phyloP scores from a whole-genome alignment of 2,888 invertebrate genomes.

The Acrobasis repandana region DNA sequence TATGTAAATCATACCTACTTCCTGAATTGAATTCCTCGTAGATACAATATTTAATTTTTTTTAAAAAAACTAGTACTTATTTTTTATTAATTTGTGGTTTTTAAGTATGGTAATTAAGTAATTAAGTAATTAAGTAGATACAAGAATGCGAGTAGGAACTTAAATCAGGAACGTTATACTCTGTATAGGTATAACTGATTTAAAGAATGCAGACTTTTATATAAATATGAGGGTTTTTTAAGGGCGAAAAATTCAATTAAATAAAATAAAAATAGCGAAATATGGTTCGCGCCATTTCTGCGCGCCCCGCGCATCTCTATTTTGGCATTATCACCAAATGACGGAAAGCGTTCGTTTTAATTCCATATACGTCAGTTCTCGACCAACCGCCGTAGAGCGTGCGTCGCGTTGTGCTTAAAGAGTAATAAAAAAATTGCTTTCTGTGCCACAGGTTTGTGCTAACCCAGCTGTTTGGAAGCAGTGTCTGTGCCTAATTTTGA shows the following conservation, averaged over 20 bases:
- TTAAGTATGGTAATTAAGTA: no score
- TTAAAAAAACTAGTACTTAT: no score
- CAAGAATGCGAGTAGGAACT: no score
- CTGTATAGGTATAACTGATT: no score
- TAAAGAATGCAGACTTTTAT: no score
- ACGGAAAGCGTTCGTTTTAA: slow-evolving; percentile 1
- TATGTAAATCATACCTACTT: not conserved
- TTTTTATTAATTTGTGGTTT: no score
- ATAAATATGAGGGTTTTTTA: no score
- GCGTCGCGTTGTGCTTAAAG: not conserved
- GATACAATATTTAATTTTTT: no score
- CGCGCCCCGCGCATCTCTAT: not conserved
- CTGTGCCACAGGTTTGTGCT: not conserved
- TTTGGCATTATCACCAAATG: slow-evolving; percentile 7
- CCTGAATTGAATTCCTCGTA: not conserved
- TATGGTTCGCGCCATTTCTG: slow-evolving; percentile 1
- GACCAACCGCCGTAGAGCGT: slow-evolving; percentile 1
- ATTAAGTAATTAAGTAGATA: no score
- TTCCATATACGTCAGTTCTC: slow-evolving; percentile 4
- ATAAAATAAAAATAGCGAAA: not conserved
- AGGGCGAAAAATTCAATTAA: no score
- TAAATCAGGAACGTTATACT: no score
- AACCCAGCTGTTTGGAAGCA: slow-evolving; percentile 7
- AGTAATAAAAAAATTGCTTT: no score
- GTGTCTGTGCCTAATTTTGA: slow-evolving; percentile 5